Evolutionary conservation across 2,888 invertebrate species (phyloP).

Genomic region (Hymenopus coronatus): DNA sequence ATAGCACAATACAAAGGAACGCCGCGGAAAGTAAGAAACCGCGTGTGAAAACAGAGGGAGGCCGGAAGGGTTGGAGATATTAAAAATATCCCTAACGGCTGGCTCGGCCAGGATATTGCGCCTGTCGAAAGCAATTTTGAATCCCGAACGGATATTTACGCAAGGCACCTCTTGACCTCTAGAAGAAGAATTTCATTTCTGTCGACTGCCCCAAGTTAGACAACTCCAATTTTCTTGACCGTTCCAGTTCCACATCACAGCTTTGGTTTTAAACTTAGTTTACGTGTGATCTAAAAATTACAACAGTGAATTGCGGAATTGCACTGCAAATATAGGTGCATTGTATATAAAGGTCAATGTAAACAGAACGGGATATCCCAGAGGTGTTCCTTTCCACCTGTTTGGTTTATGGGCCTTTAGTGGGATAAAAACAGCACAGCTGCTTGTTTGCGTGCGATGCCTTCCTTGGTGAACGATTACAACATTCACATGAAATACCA

Average conservation of each 20-base stretch:
- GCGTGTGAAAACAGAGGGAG: neutral
- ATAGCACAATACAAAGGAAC: slow-evolving; percentile 18
- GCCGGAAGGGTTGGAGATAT: neutral
- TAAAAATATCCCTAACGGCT: neutral
- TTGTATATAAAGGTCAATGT: too few relatives aligned
- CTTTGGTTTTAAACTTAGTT: neutral
- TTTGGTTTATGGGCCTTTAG: too few relatives aligned
- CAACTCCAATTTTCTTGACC: neutral
- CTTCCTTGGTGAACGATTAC: too few relatives aligned
- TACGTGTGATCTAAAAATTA: neutral
- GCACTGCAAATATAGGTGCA: too few relatives aligned
- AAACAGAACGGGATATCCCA: too few relatives aligned
- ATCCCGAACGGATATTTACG: neutral
- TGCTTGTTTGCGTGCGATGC: too few relatives aligned
- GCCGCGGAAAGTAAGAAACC: neutral
- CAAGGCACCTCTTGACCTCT: neutral
- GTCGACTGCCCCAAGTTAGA: neutral
- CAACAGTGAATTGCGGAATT: too few relatives aligned
- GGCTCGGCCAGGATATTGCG: neutral
- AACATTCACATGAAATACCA: too few relatives aligned
- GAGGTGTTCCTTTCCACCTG: too few relatives aligned
- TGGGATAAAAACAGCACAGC: too few relatives aligned
- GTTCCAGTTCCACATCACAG: neutral
- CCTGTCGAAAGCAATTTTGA: neutral
- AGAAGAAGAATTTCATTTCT: neutral